Conservation (phyloP, 1,140 invertebrate genomes). For the Drosophila neocordata region DNA sequence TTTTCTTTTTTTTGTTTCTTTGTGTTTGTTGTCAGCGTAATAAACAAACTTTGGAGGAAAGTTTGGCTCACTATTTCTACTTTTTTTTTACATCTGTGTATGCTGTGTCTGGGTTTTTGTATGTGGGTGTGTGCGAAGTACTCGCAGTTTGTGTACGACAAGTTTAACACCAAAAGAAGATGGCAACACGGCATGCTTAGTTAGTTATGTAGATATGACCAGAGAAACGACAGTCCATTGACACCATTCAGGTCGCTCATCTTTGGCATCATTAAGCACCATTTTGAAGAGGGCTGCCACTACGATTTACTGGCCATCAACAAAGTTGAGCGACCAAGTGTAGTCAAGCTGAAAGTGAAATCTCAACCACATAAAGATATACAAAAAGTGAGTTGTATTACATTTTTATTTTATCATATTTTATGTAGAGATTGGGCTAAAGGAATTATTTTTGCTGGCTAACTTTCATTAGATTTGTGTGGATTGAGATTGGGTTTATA, state of each 20-base stretch:
- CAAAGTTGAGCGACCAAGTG: conserved; percentile 53
- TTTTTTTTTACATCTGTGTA: conserved; percentile 20
- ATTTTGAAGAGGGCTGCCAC: conserved; percentile 48
- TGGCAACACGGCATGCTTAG: conserved; percentile 78
- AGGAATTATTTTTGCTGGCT: conserved; percentile 34
- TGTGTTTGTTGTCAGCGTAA: conserved; percentile 69
- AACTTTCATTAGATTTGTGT: not conserved
- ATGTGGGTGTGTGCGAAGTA: conserved; percentile 2
- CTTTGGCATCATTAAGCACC: conserved; percentile 77
- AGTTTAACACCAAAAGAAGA: conserved; percentile 67
- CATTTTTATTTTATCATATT: conserved; percentile 32
- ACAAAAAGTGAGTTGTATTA: conserved; percentile 35
- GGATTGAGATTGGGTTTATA: not conserved
- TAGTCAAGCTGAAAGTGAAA: conserved; percentile 72
- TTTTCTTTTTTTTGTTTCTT: conserved; percentile 15
- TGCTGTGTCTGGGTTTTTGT: not conserved
- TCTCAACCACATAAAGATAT: conserved; percentile 34
- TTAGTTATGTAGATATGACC: conserved; percentile 79
- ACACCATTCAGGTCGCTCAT: conserved; percentile 66
- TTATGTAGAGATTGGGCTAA: not conserved
- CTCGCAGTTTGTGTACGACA: conserved; percentile 61
- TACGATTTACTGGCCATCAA: not conserved
- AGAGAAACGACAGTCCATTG: conserved; percentile 53
- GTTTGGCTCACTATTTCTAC: conserved; percentile 68
- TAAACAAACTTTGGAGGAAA: conserved; percentile 81